Evolutionary conservation across 1,140 invertebrate genomes (phyloP), one percentile per base, ranked within the genome.

Genomic region (Neodiprion virginianus): DNA sequence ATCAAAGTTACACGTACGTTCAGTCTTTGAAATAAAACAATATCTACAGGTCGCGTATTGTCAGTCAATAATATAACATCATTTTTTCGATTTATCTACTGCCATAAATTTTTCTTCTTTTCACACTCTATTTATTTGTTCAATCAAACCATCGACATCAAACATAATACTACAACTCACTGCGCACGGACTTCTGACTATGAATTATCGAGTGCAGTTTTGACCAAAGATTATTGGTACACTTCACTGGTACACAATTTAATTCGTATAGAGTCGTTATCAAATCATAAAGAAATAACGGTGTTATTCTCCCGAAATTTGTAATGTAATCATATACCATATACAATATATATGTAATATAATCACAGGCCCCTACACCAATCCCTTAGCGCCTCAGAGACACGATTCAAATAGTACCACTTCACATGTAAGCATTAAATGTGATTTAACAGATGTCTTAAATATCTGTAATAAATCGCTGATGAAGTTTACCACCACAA

Each of bases 11-110:
- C 71, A 73, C 74, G 48, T 81, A 79, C 76, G 77, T 83, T 86
- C 80, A 86, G 81, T 83, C 83, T 86, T 86, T 78, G 79, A 79
- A 85, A 80, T 83, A 79, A 86, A 74, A 85, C 53, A 80, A 80
- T 83, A 85, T 83, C 79, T 86, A 86, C 82, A 86, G 76, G 78
- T 81, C 80, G 79, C 82, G 79, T 83, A 84, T 86, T 84, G 81
- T 86, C 81, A 83, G 79, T 84, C 80, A 83, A 79, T 69, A 69
- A 69, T 69, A 80, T 61, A 61, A 61, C 53, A 61, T 61, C 53
- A 8, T 17, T 61, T 53, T 61, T 17, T 12, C n/a, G n/a, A 61
- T 61, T 61, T 61, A 12, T 61, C n/a, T 61, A 12, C 53, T 61
- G 1, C 8, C 28, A 40, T 40, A 40, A 40, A 12, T 61, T 61